Evolutionary conservation across 2,888 invertebrate species (phyloP).

Genomic region (Leptogaster cylindrica): DNA sequence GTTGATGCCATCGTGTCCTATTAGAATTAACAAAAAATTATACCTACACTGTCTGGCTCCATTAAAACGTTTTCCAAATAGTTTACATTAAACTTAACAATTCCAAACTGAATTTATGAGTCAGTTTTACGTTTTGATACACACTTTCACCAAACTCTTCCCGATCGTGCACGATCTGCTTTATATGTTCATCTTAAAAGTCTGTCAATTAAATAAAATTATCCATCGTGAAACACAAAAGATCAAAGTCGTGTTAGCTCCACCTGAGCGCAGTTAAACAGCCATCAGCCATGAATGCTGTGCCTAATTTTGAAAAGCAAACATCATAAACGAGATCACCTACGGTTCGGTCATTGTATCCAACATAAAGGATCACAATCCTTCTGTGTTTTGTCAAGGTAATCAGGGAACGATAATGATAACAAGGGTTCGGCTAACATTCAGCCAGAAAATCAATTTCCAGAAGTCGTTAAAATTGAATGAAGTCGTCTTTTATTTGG

Average conservation of each 20-base stretch:
- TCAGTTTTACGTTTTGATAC: too few relatives aligned
- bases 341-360: constrained; percentile 20
- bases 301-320: constrained; percentile 45
- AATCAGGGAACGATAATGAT: neutral
- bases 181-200: too few relatives aligned
- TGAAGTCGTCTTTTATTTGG: neutral
- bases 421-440: neutral
- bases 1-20: too few relatives aligned
- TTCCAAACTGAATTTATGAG: too few relatives aligned
- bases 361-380: neutral
- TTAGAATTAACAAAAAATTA: too few relatives aligned
- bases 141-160: too few relatives aligned
- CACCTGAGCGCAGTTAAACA: constrained; percentile 8
- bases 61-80: too few relatives aligned
- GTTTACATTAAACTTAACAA: too few relatives aligned
- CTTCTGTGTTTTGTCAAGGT: constrained; percentile 19
- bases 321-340: constrained; percentile 41
- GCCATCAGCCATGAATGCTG: constrained; percentile 35
- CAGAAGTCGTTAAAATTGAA: neutral
- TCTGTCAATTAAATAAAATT: constrained; percentile 3
- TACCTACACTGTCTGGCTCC: too few relatives aligned
- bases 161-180: too few relatives aligned
- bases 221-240: constrained; percentile 14
- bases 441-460: constrained; percentile 11
- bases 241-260: neutral